phyloP scores from a whole-genome alignment of 2,113 vertebrate genomes.

The Chlamydotis undulata region DNA sequence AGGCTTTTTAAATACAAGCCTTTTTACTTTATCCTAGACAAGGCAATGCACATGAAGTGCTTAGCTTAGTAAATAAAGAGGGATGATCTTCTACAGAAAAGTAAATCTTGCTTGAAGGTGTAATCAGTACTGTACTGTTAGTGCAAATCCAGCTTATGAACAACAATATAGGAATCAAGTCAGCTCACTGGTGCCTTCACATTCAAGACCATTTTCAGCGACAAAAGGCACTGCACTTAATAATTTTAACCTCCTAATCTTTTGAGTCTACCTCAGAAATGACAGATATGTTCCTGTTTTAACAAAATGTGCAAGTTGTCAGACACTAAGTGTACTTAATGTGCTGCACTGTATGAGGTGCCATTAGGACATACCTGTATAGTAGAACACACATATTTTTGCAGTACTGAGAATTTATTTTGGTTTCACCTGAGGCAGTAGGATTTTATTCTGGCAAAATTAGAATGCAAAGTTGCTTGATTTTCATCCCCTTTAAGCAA shows the following conservation, averaged over 20 bases:
- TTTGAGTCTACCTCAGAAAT: background rate
- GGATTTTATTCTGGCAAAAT: slow-evolving; percentile 14
- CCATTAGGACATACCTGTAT: background rate
- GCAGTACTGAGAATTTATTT: background rate
- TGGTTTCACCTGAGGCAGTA: background rate
- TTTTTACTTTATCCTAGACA: slow-evolving; percentile 9
- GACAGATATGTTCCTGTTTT: background rate
- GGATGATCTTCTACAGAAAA: slow-evolving; percentile 34
- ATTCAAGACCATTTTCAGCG: background rate
- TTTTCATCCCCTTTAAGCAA: slow-evolving; percentile 11
- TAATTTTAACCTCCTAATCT: slow-evolving; percentile 1
- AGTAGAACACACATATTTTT: background rate
- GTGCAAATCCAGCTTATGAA: slow-evolving; percentile 36
- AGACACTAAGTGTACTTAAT: background rate
- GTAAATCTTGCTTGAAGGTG: slow-evolving; percentile 46
- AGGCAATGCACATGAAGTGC: background rate
- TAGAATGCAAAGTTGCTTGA: background rate
- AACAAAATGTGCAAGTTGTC: background rate
- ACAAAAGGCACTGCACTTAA: background rate
- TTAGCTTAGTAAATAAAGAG: slow-evolving; percentile 48
- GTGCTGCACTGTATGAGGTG: background rate
- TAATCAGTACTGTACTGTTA: slow-evolving; percentile 26
- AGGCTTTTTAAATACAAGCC: background rate
- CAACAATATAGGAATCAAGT: background rate
- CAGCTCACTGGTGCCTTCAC: background rate